A percentile compares a stretch with the other conserved stretches of the same genome.
Conservation (phyloP, 2,797 vertebrate genomes). For the Dermochelys coriacea region DNA sequence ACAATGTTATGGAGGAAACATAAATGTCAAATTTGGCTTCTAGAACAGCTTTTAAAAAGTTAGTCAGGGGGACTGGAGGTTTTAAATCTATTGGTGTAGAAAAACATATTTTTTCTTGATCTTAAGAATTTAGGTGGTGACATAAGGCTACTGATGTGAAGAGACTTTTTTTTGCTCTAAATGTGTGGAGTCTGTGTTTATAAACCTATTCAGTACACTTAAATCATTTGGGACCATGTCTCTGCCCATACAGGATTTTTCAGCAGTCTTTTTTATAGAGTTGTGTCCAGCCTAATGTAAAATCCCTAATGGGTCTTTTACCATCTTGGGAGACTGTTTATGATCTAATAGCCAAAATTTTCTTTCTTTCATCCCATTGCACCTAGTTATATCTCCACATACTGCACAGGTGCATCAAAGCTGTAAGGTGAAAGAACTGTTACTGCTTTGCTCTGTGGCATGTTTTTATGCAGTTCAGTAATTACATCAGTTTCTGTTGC, state of each 20-base stretch:
- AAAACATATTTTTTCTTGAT: accelerated
- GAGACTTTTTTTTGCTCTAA: neutral
- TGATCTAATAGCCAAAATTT: neutral
- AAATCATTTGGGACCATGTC: neutral
- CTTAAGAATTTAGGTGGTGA: accelerated
- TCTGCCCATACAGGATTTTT: neutral
- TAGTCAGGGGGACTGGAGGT: neutral
- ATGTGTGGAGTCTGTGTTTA: neutral
- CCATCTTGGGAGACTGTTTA: neutral
- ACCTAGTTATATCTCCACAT: neutral
- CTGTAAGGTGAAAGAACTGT: neutral
- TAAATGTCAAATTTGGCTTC: neutral
- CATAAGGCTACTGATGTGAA: neutral
- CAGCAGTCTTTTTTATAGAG: neutral
- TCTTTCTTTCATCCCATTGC: neutral
- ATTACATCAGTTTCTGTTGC: neutral
- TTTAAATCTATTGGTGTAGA: accelerated
- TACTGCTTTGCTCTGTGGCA: neutral
- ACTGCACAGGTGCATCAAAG: neutral
- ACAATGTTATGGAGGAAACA: accelerated
- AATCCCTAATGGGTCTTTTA: neutral
- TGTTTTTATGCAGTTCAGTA: neutral
- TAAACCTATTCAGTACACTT: neutral
- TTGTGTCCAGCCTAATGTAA: neutral
- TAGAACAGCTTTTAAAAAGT: neutral